Evolutionary conservation across 2,113 vertebrate species (phyloP), one percentile per base, ranked within the genome.

Genomic region (Cyprinus carpio): DNA sequence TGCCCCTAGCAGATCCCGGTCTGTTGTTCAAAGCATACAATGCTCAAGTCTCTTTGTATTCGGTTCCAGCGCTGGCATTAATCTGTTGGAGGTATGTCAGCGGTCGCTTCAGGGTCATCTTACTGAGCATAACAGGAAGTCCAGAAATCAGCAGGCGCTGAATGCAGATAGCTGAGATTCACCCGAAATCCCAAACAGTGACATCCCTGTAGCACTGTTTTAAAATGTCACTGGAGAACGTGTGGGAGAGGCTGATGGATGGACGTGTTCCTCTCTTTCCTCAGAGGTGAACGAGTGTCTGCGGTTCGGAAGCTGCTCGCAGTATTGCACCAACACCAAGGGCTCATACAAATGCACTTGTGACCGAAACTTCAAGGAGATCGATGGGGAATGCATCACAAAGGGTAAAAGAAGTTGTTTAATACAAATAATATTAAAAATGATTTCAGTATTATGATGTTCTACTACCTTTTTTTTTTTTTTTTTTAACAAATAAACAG

Each of bases 281-380:
- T 79, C 46, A 97, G 96, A 97, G 84, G 87, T 96, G 89, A 95
- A 97, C 88, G 96, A 97, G 87, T 97, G 96, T 80, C 92, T 96
- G 91, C 87, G 93, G 3, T 96, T 96, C 90, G 96, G 95, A 56
- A 91, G 89, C 29, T 97, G 96, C 84, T 96, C 96, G 37, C 96
- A 97, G 0, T 93, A 92, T 43, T 97, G 96, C 90, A 91, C 90
- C 79, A 97, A 97, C 87, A 88, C 93, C 27, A 94, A 96, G 90
- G 96, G 96, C 4, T 96, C 96, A 20, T 97, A 95, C 90, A 95
- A 93, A 87, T 97, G 96, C 91, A 85, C 90, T 0, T 97, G 96
- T 60, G 94, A 96, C 84, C 93, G 92, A 75, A 97, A 97, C 91
- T 97, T 96, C 62, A 94, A 94, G 85, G 95, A 96, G 89, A 93